Conservation (phyloP, 1,140 invertebrate genomes). For the Temnothorax nylanderi region DNA sequence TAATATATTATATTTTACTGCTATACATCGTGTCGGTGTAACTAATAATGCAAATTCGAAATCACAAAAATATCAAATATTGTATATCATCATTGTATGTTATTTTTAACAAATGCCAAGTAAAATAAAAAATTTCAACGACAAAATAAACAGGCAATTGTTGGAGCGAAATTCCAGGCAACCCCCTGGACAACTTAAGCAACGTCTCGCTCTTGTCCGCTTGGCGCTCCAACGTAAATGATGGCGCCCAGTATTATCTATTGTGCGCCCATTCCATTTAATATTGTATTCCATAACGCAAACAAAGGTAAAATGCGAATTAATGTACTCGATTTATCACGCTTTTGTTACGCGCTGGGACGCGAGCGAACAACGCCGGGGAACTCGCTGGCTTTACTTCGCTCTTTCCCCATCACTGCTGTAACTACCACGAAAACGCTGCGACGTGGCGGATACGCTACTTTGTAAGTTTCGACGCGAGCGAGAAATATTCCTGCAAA, state of each 20-base stretch:
- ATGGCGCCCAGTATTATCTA: constrained; percentile 85
- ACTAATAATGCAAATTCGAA: not conserved
- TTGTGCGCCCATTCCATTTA: constrained; percentile 85
- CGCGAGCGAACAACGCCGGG: constrained; percentile 77
- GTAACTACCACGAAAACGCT: constrained; percentile 50
- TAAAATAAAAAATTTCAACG: constrained; percentile 26
- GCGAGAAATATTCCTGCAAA: constrained; percentile 53
- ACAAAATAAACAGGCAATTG: constrained; percentile 46
- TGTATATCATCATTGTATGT: no score
- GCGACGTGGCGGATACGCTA: constrained; percentile 68
- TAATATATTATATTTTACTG: not conserved
- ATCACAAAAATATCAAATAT: not conserved
- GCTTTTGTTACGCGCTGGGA: constrained; percentile 83
- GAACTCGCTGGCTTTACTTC: constrained; percentile 64
- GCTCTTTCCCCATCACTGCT: constrained; percentile 46
- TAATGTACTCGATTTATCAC: constrained; percentile 86
- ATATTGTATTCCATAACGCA: constrained; percentile 85
- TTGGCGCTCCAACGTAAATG: constrained; percentile 81
- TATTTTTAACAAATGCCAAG: not conserved
- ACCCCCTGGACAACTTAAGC: constrained; percentile 66
- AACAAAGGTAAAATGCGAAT: constrained; percentile 86
- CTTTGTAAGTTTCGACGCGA: constrained; percentile 78
- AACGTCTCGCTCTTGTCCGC: constrained; percentile 76
- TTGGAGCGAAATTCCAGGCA: constrained; percentile 61
- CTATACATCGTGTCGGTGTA: not conserved